phyloP scores from a whole-genome alignment of 2,797 vertebrate species.

The Nyctibius grandis region DNA sequence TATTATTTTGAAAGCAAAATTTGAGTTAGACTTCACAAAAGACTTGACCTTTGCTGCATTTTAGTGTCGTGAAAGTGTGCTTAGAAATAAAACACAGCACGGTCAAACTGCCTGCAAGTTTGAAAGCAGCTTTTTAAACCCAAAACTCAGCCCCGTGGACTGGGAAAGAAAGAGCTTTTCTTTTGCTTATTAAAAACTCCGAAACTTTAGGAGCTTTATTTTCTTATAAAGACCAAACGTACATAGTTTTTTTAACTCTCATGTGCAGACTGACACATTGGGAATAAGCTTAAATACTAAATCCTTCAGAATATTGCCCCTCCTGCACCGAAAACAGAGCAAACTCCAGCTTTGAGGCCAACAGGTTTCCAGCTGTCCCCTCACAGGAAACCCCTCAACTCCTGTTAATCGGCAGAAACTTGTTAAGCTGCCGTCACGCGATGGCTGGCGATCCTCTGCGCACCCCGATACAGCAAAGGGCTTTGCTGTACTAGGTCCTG shows the following conservation, averaged over 20 bases:
- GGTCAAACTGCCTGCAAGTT: background rate
- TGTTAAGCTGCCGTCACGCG: background rate
- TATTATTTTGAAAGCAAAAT: slow-evolving; percentile 13
- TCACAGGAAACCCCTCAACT: background rate
- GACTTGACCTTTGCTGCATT: slow-evolving; percentile 5
- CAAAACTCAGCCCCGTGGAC: background rate
- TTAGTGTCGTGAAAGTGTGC: background rate
- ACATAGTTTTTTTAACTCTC: background rate
- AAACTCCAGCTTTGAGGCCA: background rate
- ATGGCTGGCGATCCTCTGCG: background rate
- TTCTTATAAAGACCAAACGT: background rate
- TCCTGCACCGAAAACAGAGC: background rate
- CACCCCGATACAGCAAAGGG: background rate
- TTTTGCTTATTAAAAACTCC: background rate
- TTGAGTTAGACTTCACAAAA: slow-evolving; percentile 8
- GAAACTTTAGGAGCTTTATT: background rate
- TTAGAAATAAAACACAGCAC: slow-evolving; percentile 2
- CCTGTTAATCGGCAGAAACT: background rate
- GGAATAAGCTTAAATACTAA: background rate
- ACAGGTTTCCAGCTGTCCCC: background rate
- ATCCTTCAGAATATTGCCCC: background rate
- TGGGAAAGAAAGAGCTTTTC: background rate
- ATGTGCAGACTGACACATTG: background rate
- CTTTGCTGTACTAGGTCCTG: background rate
- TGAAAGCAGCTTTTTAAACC: slow-evolving; percentile 11